Evolutionary conservation across 2,113 vertebrate species (phyloP), one percentile per base, ranked within the genome.

Genomic region (Urocitellus parryii): DNA sequence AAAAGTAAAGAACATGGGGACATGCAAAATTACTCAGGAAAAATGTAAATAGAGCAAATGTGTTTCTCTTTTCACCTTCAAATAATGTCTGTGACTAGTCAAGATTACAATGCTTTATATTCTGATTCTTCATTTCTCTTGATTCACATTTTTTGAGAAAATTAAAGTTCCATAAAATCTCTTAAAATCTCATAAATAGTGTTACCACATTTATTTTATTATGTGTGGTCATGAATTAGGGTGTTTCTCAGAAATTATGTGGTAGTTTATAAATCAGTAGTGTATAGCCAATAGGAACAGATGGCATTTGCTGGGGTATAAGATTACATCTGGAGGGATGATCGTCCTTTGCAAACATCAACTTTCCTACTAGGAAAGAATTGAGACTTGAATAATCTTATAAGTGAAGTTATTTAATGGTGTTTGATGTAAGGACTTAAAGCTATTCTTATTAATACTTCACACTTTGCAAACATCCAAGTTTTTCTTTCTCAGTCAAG

Each of bases 91-190:
- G 48, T 90, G 56, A 63, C 42, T 63, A 63, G 51, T 88, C 42
- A 78, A 61, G 42, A 53, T 68, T 68, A 1, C n/a, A 56, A 74
- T 17, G 0, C 3, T 87, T 24, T 80, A 67, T 51, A 76, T 78
- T 63, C 27, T 93, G 34, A 81, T 58, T 93, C 5, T 17, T 93
- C 79, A 70, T 74, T 70, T 87, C 34, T 88, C 22, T 25, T 42
- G 48, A 87, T 76, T 63, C 56, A 68, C 22, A 91, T 53, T 48
- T 83, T 74, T 92, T 91, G 3, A 94, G 77, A 18, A 70, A 58
- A 86, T 90, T 84, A 87, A 95, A 80, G n/a, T 92, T 90, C 58
- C 14, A 84, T 80, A 74, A 61, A 11, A 77, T 63, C 2, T 79
- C 9, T 78, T 94, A 6, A 34, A 65, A 29, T 65, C 8, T n/a